These are phyloP conservation scores for Nymphalis urticae DNA, from an alignment of 2,888 invertebrate species.

Conservation along the genomic window DNA sequence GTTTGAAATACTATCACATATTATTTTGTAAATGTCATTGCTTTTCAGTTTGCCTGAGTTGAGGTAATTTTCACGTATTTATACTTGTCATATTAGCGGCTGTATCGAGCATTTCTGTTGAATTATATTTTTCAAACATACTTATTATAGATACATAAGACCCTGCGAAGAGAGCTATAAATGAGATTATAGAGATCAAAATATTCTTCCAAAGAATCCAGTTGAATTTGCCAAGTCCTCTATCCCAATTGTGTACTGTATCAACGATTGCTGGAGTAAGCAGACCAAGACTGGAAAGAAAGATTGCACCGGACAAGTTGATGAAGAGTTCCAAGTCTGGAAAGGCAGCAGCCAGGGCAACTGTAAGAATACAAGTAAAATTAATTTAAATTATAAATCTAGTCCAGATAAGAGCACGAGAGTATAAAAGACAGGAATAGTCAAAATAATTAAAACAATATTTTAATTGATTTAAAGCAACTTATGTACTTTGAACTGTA, in stretches of 20 bases:
- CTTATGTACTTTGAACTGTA: no score
- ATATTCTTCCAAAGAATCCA: conserved; percentile 88
- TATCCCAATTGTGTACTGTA: conserved; percentile 85
- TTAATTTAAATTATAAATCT: neutral
- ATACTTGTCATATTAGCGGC: conserved; percentile 21
- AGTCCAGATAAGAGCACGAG: neutral
- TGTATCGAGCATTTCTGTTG: conserved; percentile 12
- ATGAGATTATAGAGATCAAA: conserved; percentile 61
- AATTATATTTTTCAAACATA: conserved; percentile 60
- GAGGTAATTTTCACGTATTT: conserved; percentile 14
- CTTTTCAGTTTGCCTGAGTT: neutral
- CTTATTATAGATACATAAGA: conserved; percentile 65
- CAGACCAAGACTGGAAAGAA: conserved; percentile 87
- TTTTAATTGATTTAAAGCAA: no score
- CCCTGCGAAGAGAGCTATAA: conserved; percentile 67
- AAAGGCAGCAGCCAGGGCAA: conserved; percentile 88
- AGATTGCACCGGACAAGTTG: conserved; percentile 91
- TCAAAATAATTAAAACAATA: no score
- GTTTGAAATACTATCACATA: conserved; percentile 3
- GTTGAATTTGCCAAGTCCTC: conserved; percentile 81
- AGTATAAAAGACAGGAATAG: no score
- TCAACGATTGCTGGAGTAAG: conserved; percentile 88
- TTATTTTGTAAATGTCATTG: neutral
- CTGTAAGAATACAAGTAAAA: conserved; percentile 63
- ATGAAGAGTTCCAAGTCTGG: conserved; percentile 93